A percentile compares a stretch with the other conserved stretches of the same genome.
These are phyloP conservation scores for Pipra filicauda DNA, from an alignment of 2,113 vertebrate genomes.

Conservation along the genomic window DNA sequence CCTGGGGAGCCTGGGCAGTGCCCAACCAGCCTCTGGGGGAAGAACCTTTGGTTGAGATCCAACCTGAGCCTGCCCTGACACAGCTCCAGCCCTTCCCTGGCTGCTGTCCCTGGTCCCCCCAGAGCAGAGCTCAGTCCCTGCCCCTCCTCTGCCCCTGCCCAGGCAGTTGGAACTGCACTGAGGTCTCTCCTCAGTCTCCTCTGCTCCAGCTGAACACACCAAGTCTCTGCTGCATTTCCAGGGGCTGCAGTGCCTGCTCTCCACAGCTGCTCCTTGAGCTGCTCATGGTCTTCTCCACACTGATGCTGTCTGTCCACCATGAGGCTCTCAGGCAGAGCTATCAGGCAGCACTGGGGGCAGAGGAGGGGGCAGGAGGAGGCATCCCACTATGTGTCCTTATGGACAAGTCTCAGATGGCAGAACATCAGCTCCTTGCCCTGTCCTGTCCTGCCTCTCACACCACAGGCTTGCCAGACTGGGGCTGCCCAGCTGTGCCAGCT, in stretches of 20 bases:
- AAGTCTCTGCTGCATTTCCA: background rate
- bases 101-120: background rate
- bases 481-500: background rate
- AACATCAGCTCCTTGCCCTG: rapidly evolving
- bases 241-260: background rate
- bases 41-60: background rate
- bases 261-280: background rate
- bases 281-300: background rate
- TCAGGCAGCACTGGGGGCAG: background rate
- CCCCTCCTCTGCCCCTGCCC: background rate
- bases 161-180: background rate
- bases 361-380: background rate
- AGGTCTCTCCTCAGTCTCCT: background rate
- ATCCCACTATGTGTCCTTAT: rapidly evolving
- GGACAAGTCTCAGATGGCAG: background rate
- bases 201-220: background rate
- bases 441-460: background rate
- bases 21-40: background rate
- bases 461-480: background rate
- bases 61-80: background rate
- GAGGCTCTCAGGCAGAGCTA: background rate
- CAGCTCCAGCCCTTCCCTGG: background rate
- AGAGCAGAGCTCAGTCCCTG: background rate
- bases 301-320: background rate
- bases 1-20: background rate